Evolutionary conservation across 2,888 invertebrate genomes (phyloP).

Genomic region (Oligia strigilis): DNA sequence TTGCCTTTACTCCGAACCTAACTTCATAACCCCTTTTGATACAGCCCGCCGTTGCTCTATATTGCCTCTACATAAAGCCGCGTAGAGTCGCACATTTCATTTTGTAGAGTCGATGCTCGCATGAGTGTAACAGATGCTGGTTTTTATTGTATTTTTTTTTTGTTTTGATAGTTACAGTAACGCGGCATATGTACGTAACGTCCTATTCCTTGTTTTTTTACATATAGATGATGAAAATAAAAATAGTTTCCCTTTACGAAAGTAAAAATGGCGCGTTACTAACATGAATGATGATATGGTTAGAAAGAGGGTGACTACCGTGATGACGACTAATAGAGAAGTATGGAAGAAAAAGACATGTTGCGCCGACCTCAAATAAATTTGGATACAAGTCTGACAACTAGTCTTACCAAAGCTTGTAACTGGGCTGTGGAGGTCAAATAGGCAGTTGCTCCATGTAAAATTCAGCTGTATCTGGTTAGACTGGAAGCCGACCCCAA

Average conservation of each 20-base stretch:
- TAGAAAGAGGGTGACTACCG: too few relatives aligned
- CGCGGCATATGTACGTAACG: conserved; percentile 30
- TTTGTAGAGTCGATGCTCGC: conserved; percentile 26
- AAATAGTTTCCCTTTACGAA: neutral
- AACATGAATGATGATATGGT: neutral
- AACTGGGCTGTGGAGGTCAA: too few relatives aligned
- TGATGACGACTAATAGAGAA: neutral
- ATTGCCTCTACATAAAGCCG: conserved; percentile 46
- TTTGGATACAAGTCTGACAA: too few relatives aligned
- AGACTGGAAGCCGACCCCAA: too few relatives aligned
- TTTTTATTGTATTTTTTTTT: conserved; percentile 46
- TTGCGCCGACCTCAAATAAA: too few relatives aligned
- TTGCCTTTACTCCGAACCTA: conserved; percentile 1
- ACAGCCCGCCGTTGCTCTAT: conserved; percentile 14
- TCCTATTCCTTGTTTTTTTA: neutral
- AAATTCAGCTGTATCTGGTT: too few relatives aligned
- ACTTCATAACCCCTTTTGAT: conserved; percentile 38
- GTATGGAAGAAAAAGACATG: neutral
- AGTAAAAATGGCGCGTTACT: neutral
- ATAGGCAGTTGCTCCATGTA: too few relatives aligned
- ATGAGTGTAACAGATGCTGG: conserved; percentile 52
- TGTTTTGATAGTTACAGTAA: conserved; percentile 25
- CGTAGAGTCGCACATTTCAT: conserved; percentile 40
- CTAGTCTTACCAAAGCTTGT: too few relatives aligned
- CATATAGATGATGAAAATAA: neutral